Evolutionary conservation across 1,140 invertebrate genomes (phyloP).

Genomic region (Meloidogyne floridensis): DNA sequence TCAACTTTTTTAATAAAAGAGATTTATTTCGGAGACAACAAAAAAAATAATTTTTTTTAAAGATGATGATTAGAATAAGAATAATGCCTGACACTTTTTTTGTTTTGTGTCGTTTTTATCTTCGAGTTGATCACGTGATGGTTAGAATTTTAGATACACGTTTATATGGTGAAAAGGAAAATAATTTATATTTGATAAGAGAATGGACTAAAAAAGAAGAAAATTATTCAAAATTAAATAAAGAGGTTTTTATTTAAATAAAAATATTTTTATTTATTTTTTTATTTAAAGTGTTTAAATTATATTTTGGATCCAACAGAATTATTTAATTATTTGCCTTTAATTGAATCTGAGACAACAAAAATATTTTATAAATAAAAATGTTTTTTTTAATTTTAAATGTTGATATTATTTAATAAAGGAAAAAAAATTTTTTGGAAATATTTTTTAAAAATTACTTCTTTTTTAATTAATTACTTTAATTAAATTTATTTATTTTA

Average conservation of each 20-base stretch:
- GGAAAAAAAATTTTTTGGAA: no score
- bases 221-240: conserved; percentile 27
- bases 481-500: no score
- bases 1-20: background rate
- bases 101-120: conserved; percentile 83
- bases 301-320: conserved; percentile 6
- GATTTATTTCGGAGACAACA: background rate
- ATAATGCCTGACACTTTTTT: conserved; percentile 93
- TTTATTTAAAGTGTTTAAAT: background rate
- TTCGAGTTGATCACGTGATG: conserved; percentile 78
- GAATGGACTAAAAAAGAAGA: conserved; percentile 59
- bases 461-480: no score
- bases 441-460: no score
- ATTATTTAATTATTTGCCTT: background rate
- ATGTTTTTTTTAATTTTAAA: no score
- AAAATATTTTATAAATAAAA: background rate
- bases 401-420: no score
- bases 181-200: conserved; percentile 40
- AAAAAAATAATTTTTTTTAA: background rate
- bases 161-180: conserved; percentile 77
- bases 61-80: conserved; percentile 73
- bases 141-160: conserved; percentile 80
- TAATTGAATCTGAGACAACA: background rate
- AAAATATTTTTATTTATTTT: background rate
- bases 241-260: conserved; percentile 17